Evolutionary conservation across 2,113 vertebrate genomes (phyloP).

Genomic region (Dasyornis broadbenti): DNA sequence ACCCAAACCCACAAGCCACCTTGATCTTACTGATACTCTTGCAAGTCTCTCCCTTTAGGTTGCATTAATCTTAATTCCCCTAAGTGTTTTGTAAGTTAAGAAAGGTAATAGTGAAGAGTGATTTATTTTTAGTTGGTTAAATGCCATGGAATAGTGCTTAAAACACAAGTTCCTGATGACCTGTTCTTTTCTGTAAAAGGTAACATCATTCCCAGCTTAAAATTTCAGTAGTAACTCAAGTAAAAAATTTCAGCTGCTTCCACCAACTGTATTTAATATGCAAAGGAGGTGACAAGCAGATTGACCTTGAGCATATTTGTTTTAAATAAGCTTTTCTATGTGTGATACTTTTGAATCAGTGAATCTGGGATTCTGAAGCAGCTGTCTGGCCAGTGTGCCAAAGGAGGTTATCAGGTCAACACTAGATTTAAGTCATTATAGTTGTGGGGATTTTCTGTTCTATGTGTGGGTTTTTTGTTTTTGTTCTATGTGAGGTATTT

Average conservation of each 20-base stretch:
- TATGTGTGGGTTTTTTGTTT: not conserved
- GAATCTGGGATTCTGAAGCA: not conserved
- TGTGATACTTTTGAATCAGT: not conserved
- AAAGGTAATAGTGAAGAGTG: not conserved
- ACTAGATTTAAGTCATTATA: not conserved
- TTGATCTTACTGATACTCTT: not conserved
- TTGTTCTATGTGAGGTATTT: not conserved
- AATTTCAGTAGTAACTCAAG: not conserved
- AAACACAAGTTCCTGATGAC: not conserved
- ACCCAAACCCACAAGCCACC: not conserved
- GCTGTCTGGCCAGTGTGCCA: not conserved
- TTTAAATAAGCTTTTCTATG: not conserved
- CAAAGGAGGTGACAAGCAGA: not conserved
- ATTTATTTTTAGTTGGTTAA: not conserved
- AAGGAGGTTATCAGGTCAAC: not conserved
- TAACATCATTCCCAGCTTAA: not conserved
- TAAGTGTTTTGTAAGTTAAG: not conserved
- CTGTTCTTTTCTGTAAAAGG: not conserved
- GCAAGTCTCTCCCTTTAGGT: not conserved
- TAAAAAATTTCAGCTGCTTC: not conserved
- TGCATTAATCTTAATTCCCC: not conserved
- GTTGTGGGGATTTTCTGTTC: not conserved
- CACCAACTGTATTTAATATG: not conserved
- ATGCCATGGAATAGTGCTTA: not conserved
- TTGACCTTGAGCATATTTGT: not conserved